Evolutionary conservation across 2,113 vertebrate species (phyloP), one percentile per base, ranked within the genome.

Genomic region (Caretta caretta): DNA sequence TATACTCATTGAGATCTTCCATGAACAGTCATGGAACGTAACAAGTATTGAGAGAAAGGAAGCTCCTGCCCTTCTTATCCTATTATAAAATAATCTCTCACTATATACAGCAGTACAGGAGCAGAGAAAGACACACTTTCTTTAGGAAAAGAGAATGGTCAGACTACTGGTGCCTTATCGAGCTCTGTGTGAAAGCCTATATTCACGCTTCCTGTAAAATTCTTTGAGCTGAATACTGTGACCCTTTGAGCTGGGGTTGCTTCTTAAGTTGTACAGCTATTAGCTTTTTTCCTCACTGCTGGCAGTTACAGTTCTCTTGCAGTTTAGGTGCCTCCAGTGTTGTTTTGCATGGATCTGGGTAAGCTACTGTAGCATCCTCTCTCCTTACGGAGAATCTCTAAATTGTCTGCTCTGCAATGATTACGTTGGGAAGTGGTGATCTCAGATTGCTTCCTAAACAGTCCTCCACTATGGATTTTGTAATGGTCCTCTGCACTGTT

Each of bases 341-440:
- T 62, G 12, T 19, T 53, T 20, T 53, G 17, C 51, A 62, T 62
- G 57, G 27, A 11, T 29, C 57, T 62, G 57, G 57, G 57, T 13
- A 31, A 62, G 57, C 29, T 62, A 62, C 57, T 10, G 27, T 62
- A 31, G 29, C 57, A 62, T 12, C 57, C 57, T 62, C 29, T 62
- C 29, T 62, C 11, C 57, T 62, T 69, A 84, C 84, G 81, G 27
- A 57, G 56, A 42, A 81, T 16, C 78, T 86, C 87, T 3, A 84
- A n/a, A 8, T 84, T 48, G 3, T 0, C 0, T 1, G 3, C 10
- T 79, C 5, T 16, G 90, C 69, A 17, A 7, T 65, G 62, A 65
- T 65, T 16, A 16, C 6, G 27, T 7, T 35, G 31, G 31, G 62
- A 65, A 35, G 31, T 65, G 31, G 5, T 29, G 27, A 35, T 65